phyloP scores from a whole-genome alignment of 2,888 invertebrate genomes.

The Leptopilina drosophilae region DNA sequence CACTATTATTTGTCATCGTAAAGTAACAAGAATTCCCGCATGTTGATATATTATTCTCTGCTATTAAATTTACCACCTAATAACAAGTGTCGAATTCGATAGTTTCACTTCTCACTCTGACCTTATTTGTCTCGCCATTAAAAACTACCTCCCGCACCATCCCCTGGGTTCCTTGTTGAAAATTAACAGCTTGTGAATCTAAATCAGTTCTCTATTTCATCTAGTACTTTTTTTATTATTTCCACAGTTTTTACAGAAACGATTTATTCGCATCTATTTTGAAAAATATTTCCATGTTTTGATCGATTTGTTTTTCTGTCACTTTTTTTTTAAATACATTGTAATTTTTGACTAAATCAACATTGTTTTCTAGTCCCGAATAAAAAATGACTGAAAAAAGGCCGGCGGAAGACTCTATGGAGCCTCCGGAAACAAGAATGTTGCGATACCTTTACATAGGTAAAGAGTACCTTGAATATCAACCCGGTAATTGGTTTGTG shows the following conservation, averaged over 20 bases:
- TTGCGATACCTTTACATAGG: constrained; percentile 79
- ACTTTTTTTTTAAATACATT: not conserved
- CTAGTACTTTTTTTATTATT: not conserved
- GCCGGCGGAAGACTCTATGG: constrained; percentile 45
- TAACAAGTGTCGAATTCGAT: not conserved
- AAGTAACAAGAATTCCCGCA: not conserved
- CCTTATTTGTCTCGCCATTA: not conserved
- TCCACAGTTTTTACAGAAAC: not conserved
- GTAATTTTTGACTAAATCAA: no score
- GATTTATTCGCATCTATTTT: not conserved
- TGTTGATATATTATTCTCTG: not conserved
- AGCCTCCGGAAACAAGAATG: constrained; percentile 73
- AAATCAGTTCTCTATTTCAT: not conserved
- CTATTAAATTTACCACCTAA: not conserved
- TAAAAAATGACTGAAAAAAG: constrained; percentile 41
- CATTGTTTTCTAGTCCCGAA: no score
- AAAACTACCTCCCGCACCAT: not conserved
- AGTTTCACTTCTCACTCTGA: constrained; percentile 3
- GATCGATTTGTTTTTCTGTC: not conserved
- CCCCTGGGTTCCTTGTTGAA: not conserved
- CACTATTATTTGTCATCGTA: not conserved
- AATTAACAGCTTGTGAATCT: not conserved
- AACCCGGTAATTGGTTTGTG: constrained; percentile 79
- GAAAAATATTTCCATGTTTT: not conserved
- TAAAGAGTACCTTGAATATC: constrained; percentile 79